Conservation (phyloP, 2,888 invertebrate species). For the Lacanobia oleracea region DNA sequence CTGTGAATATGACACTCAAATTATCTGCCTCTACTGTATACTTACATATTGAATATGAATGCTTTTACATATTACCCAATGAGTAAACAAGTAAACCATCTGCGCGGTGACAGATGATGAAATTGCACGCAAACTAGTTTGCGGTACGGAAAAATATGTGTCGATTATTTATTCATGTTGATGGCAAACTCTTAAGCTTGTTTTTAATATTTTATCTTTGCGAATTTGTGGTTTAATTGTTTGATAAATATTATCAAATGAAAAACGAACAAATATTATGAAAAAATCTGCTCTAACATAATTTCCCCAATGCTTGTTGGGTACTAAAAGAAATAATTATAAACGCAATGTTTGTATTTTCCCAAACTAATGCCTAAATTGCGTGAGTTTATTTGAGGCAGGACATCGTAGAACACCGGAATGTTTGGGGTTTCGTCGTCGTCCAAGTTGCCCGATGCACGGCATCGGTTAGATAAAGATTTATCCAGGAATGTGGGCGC, state of each 20-base stretch:
- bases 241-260: background rate
- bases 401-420: constrained; percentile 45
- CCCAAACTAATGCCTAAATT: constrained; percentile 32
- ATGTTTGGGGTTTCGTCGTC: constrained; percentile 51
- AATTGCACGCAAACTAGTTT: constrained; percentile 26
- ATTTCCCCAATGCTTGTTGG: background rate
- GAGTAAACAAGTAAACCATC: background rate
- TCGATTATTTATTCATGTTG: background rate
- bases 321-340: background rate
- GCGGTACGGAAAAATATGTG: constrained; percentile 3
- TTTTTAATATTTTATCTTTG: background rate
- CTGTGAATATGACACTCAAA: constrained; percentile 64
- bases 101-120: constrained; percentile 27
- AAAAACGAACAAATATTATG: background rate
- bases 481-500: constrained; percentile 77
- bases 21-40: constrained; percentile 41
- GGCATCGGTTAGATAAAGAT: constrained; percentile 71
- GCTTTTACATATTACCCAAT: constrained; percentile 37
- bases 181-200: background rate
- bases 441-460: constrained; percentile 52
- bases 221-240: background rate
- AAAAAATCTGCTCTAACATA: background rate
- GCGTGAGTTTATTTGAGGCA: constrained; percentile 44
- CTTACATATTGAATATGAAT: constrained; percentile 27
- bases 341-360: constrained; percentile 3